A percentile compares a stretch with the other conserved stretches of the same genome.
These are phyloP conservation scores for Crossaster papposus DNA, from an alignment of 53 echinoderm and acorn worm species.

Conservation along the genomic window DNA sequence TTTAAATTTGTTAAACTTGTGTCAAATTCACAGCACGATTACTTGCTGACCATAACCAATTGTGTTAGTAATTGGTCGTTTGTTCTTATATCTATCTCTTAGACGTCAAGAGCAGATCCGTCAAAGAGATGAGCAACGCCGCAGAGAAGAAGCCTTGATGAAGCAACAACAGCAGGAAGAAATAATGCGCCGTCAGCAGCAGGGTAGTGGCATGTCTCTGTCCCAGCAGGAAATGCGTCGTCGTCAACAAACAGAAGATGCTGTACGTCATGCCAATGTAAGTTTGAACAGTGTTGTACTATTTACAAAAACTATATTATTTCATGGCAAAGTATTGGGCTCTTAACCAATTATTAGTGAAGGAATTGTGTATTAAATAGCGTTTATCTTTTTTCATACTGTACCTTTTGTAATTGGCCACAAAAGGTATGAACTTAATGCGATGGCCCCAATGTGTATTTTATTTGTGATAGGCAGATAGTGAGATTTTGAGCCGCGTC, in stretches of 20 bases:
- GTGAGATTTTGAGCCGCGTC: no score
- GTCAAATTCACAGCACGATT: background rate
- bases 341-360: no score
- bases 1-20: no score
- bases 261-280: conserved; percentile 53
- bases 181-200: conserved; percentile 58
- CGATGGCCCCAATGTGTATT: background rate
- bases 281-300: background rate
- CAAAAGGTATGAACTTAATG: background rate
- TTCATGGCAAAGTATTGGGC: no score
- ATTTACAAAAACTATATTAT: background rate
- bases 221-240: conserved; percentile 62
- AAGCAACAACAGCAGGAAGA: conserved; percentile 66
- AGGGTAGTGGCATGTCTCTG: conserved; percentile 52
- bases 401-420: background rate
- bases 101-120: conserved; percentile 71
- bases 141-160: conserved; percentile 60
- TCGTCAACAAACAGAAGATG: conserved; percentile 44
- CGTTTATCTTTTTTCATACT: no score
- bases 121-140: conserved; percentile 69
- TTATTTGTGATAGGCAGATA: no score
- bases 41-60: background rate
- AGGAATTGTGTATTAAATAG: no score
- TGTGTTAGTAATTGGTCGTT: no score
- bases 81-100: background rate